These are phyloP conservation scores for Bufo bufo DNA, from an alignment of 2,113 vertebrate genomes.

Conservation along the genomic window DNA sequence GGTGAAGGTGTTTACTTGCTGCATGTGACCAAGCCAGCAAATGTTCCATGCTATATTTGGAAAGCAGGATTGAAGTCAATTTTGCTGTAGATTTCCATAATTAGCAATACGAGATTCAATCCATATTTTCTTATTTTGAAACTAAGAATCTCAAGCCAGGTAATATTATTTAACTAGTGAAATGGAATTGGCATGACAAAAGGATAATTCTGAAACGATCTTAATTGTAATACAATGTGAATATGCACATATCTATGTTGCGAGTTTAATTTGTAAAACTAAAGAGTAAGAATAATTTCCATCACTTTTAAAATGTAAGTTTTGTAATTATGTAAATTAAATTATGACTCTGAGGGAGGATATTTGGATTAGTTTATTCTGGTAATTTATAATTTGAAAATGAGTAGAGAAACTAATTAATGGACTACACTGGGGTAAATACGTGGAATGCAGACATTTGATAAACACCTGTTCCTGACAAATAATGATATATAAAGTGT, in stretches of 20 bases:
- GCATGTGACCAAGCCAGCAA: not conserved
- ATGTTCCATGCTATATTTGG: not conserved
- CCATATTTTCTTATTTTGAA: not conserved
- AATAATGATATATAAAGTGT: slow-evolving; percentile 3
- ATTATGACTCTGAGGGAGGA: not conserved
- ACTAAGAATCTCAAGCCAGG: no score
- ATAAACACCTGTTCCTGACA: slow-evolving; percentile 45
- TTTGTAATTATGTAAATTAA: slow-evolving; percentile 29
- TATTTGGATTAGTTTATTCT: slow-evolving; percentile 7
- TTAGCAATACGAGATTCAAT: not conserved
- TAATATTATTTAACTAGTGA: slow-evolving; percentile 19
- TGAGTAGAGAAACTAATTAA: slow-evolving; percentile 28
- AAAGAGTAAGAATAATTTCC: not conserved
- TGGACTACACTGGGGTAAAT: slow-evolving; percentile 9
- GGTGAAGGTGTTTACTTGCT: not conserved
- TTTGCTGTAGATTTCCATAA: not conserved
- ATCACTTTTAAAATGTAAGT: slow-evolving; percentile 21
- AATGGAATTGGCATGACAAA: not conserved
- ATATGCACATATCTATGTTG: not conserved
- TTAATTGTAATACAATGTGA: slow-evolving; percentile 18
- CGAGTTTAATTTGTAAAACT: slow-evolving; percentile 32
- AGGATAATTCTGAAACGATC: not conserved
- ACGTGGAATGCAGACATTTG: not conserved
- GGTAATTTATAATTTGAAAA: slow-evolving; percentile 23
- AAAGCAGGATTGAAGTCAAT: not conserved